Base-by-base conservation (phyloP, 2,888 invertebrate species). In the Drosophila anceps region DNA sequence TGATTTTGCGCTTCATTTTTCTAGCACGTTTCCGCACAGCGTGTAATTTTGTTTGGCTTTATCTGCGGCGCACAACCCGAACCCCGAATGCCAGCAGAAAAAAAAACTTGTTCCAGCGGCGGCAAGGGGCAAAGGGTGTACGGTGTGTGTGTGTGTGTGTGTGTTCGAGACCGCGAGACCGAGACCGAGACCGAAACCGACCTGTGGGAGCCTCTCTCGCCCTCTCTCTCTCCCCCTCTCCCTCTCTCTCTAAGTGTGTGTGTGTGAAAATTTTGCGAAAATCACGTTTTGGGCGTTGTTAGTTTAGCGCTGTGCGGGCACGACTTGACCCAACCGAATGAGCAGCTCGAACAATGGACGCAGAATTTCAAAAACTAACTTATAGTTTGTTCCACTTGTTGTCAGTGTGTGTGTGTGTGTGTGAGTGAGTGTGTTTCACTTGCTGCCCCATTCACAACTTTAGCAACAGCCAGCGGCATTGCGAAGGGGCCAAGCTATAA, bases 1-100 rank as follows among this genome's bases (percentile, higher is more conserved):
- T 89, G 84, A 85, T 89, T 85, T 85, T 89, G 87, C 89, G 84
- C 84, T 85, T 85, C 89, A 85, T 84, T 85, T 85, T 85, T 85
- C 82, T 89, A 89, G 84, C 84, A 85, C 84, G 84, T 85, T 85
- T 84, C 84, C 84, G 88, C 81, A 86, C 84, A 84, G 79, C 84
- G 89, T 84, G 87, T 88, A 84, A 84, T 84, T 84, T 84, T 83
- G 84, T 84, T 84, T 86, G 87, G 79, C 71, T 84, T 88, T 86
- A 78, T 86, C 81, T 74, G 60, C 73, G 58, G n/a, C 68, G 44
- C 66, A 35, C 24, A 57, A 12, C 57, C 41, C 57, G 43, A 9
- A 9, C 39, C 39, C 39, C 53, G 53, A 54, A 37, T 44, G 61
- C 63, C 50, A 33, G 15, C 13, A 70, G 57, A 61, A 4, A 27